A percentile compares a stretch with the other conserved stretches of the same genome.
Evolutionary conservation across 2,888 invertebrate species (phyloP).

Genomic region (Thereva nobilitata): DNA sequence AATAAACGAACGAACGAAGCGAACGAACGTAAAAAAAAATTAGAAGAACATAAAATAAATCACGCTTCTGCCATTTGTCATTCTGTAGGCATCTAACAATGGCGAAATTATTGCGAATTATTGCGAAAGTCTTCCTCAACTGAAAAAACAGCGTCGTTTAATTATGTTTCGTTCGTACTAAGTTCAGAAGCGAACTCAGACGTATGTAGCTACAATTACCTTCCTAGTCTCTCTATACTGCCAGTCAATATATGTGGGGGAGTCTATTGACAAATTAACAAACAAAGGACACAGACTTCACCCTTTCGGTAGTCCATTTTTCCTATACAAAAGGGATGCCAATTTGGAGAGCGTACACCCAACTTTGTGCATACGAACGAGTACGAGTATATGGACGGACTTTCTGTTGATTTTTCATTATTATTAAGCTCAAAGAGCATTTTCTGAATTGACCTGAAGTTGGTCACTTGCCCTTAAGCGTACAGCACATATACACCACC

Average conservation of each 20-base stretch:
- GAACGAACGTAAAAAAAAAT: conserved; percentile 2
- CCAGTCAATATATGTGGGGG: background rate
- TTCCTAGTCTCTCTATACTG: background rate
- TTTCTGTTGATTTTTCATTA: conserved; percentile 34
- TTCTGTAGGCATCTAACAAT: conserved; percentile 9
- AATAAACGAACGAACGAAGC: background rate
- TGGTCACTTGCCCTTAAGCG: conserved; percentile 33
- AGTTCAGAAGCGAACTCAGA: background rate
- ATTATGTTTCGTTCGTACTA: conserved; percentile 14
- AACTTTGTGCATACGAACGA: no score
- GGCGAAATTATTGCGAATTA: conserved; percentile 17
- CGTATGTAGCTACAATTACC: background rate
- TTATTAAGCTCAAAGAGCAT: background rate
- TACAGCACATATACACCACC: conserved; percentile 1
- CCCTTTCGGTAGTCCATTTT: background rate
- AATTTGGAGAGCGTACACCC: background rate
- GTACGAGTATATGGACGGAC: background rate
- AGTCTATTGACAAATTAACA: conserved; percentile 22
- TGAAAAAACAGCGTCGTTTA: background rate
- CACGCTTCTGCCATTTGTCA: conserved; percentile 10
- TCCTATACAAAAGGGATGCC: background rate
- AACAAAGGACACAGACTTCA: conserved; percentile 7
- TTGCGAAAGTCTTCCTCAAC: background rate
- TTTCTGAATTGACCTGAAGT: conserved; percentile 19
- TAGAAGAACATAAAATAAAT: background rate